Conservation (phyloP, 2,113 vertebrate genomes). For the Promerops cafer region DNA sequence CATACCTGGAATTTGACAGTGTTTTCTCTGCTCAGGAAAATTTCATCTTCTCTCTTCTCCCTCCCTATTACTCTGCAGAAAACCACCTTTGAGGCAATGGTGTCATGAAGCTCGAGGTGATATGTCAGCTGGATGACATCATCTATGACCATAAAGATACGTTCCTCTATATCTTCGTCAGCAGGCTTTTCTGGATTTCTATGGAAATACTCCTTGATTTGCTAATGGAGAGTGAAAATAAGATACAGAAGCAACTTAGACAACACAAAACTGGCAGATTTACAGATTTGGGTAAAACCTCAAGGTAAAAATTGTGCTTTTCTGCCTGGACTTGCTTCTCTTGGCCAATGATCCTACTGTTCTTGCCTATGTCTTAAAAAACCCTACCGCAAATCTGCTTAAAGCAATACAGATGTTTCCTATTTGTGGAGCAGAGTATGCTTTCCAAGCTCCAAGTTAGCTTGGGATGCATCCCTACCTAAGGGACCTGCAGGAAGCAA, state of each 20-base stretch:
- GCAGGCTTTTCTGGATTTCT: conserved; percentile 77
- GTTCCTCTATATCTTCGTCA: conserved; percentile 79
- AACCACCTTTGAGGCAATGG: conserved; percentile 74
- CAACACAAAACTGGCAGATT: not conserved
- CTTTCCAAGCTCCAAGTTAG: not conserved
- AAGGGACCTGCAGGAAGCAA: not conserved
- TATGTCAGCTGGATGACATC: conserved; percentile 78
- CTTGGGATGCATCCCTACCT: not conserved
- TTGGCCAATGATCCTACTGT: not conserved
- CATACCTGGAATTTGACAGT: conserved; percentile 78
- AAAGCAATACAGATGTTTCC: not conserved
- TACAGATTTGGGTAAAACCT: not conserved
- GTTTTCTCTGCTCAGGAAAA: conserved; percentile 68
- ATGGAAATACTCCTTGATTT: conserved; percentile 84
- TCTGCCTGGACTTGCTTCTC: not conserved
- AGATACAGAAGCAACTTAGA: not conserved
- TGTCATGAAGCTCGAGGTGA: conserved; percentile 73
- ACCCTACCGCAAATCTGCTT: not conserved
- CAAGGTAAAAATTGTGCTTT: not conserved
- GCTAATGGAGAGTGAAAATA: conserved; percentile 51
- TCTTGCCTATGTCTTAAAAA: not conserved
- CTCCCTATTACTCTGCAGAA: conserved; percentile 69
- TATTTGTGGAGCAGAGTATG: not conserved
- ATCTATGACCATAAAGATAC: conserved; percentile 72
- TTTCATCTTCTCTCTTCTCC: conserved; percentile 46